A percentile compares a stretch with the other conserved stretches of the same genome.
These are phyloP conservation scores for Endomychus coccineus DNA, from an alignment of 2,888 invertebrate genomes.

Conservation along the genomic window DNA sequence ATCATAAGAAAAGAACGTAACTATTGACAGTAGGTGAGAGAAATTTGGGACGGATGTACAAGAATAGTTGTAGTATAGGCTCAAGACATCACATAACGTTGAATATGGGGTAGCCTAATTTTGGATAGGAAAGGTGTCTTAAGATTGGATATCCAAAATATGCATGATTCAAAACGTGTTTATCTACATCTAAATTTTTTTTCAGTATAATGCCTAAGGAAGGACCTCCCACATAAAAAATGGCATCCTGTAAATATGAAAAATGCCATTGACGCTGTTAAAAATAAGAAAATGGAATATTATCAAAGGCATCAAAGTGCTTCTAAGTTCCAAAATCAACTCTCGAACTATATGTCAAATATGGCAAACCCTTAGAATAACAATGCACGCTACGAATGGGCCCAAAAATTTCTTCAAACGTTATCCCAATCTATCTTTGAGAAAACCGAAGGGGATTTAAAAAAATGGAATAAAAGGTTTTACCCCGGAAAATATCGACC, in stretches of 20 bases:
- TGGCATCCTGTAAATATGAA: constrained; percentile 35
- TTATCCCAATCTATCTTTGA: too few relatives aligned
- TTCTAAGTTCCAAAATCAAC: constrained; percentile 20
- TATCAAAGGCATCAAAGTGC: constrained; percentile 18
- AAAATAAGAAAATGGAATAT: constrained; percentile 18
- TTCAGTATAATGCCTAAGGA: constrained; percentile 3
- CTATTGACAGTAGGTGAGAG: too few relatives aligned
- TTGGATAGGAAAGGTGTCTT: too few relatives aligned
- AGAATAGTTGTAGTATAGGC: too few relatives aligned
- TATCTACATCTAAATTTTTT: constrained; percentile 1
- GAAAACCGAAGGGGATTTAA: constrained; percentile 2
- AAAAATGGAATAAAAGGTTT: constrained; percentile 5
- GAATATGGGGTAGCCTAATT: too few relatives aligned
- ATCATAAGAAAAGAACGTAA: too few relatives aligned
- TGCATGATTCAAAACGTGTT: constrained; percentile 2
- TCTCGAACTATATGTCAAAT: constrained; percentile 19
- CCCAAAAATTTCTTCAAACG: too few relatives aligned
- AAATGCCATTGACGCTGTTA: constrained; percentile 16
- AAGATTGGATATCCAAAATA: too few relatives aligned
- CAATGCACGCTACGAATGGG: constrained; percentile 2
- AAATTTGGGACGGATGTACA: too few relatives aligned
- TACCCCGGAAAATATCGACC: constrained; percentile 3
- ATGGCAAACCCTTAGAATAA: constrained; percentile 1
- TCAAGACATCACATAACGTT: too few relatives aligned
- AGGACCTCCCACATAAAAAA: constrained; percentile 50